Percentiles rank a stretch among this genome's conserved stretches.
These are phyloP conservation scores for Petroica traversi DNA, from an alignment of 2,113 vertebrate species.

Conservation along the genomic window DNA sequence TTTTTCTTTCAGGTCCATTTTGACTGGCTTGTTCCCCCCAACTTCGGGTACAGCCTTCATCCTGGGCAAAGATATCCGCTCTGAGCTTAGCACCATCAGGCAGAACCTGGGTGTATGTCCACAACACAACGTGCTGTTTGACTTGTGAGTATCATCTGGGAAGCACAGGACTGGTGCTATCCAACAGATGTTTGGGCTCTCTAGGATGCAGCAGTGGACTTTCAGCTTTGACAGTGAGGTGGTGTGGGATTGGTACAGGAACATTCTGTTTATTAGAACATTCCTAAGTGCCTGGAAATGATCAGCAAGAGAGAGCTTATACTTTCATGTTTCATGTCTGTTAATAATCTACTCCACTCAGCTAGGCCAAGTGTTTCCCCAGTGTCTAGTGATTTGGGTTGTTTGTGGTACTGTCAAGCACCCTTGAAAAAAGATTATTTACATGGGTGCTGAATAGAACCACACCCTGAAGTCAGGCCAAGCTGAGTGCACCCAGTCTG, in stretches of 20 bases:
- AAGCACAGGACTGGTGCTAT: not conserved
- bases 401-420: not conserved
- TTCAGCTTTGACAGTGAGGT: not conserved
- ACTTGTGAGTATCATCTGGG: conserved; percentile 82
- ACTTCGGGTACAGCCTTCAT: conserved; percentile 96
- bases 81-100: conserved; percentile 87
- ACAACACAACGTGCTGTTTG: conserved; percentile 96
- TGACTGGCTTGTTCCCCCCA: conserved; percentile 94
- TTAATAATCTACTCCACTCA: not conserved
- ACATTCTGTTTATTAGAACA: not conserved
- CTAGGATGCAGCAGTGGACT: not conserved
- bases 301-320: not conserved
- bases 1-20: conserved; percentile 86
- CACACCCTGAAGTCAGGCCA: not conserved
- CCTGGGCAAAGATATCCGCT: conserved; percentile 90
- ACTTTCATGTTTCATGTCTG: not conserved
- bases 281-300: not conserved
- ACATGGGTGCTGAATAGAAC: not conserved
- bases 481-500: not conserved
- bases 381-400: not conserved
- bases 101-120: conserved; percentile 95
- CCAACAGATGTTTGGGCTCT: rapidly evolving
- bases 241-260: not conserved
- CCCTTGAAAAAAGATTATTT: not conserved
- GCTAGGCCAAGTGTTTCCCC: not conserved